Base-by-base conservation (phyloP, 2,797 vertebrate species). In the Spondyliosoma cantharus region DNA sequence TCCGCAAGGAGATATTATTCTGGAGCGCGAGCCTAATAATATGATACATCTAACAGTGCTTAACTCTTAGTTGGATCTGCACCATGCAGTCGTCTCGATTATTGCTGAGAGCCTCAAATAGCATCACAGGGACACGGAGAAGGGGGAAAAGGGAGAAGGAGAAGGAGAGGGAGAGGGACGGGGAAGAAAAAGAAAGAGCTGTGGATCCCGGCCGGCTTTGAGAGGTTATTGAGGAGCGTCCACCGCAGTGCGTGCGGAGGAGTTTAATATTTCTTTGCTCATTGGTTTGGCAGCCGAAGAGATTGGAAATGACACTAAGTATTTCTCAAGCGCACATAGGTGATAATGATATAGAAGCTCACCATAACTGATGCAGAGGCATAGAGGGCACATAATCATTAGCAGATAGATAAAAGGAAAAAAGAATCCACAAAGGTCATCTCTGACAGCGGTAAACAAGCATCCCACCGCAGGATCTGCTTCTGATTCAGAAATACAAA, bases 401-500 rank as follows among this genome's bases (percentile, higher is more conserved):
- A 29, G 32, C 53, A 9, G 24, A 65, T 45, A 42, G 62, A 67
- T 72, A 22, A 74, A 87, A 78, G 71, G 32, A 7, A 37, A 37
- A 37, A 37, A 80, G n/a, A 86, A 81, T 81, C 60, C 32, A 25
- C 66, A 74, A 86, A 88, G 83, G 89, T 89, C 88, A 83, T 57
- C 66, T 86, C 45, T 88, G 88, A 91, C 90, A 89, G 87, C 65
- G 46, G 83, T 84, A 84, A 86, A 90, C 80, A 90, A 58, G 29
- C 48, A 19, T 69, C 79, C 32, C 27, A 85, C 92, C 84, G 3
- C 90, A 90, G 75, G 59, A 80, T 89, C 91, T 92, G 89, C 85
- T 93, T 94, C 86, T 87, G 83, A 92, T 89, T 93, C 85, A 4
- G 32, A 74, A 82, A 87, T 68, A 76, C 85, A 88, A 92, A 93